phyloP scores from a whole-genome alignment of 2,888 invertebrate species.

The Spilarctia lutea region DNA sequence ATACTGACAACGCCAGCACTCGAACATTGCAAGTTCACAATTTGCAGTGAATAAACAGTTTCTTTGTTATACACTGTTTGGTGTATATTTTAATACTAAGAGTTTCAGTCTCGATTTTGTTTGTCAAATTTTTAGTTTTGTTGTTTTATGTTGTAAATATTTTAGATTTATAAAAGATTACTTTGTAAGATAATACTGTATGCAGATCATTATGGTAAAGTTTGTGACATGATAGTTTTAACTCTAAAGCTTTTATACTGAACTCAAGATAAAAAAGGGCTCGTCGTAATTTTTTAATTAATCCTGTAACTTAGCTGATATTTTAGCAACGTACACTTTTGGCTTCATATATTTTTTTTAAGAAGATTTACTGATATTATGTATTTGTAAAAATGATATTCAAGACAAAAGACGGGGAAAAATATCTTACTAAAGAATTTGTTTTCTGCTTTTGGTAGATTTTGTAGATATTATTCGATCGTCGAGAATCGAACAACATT shows the following conservation, averaged over 20 bases:
- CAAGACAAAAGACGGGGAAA: too few relatives aligned
- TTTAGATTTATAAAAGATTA: background rate
- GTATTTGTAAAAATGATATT: background rate
- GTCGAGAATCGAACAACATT: background rate
- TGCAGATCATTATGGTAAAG: too few relatives aligned
- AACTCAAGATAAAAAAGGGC: background rate
- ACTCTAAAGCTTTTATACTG: background rate
- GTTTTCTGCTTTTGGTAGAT: background rate
- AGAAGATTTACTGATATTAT: background rate
- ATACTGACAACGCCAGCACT: background rate
- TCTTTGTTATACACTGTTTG: background rate
- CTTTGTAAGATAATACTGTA: too few relatives aligned
- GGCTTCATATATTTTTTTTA: background rate
- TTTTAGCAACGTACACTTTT: background rate
- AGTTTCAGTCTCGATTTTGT: background rate
- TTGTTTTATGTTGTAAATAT: background rate
- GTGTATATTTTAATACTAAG: background rate
- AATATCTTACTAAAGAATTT: too few relatives aligned
- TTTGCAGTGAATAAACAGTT: background rate
- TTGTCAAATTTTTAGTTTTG: background rate
- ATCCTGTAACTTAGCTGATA: background rate
- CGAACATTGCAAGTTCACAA: background rate
- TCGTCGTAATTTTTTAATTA: background rate
- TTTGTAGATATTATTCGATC: background rate
- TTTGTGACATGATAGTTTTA: too few relatives aligned